Evolutionary conservation across 2,113 vertebrate genomes (phyloP).

Genomic region (Calyptommatus sinebrachiatus): DNA sequence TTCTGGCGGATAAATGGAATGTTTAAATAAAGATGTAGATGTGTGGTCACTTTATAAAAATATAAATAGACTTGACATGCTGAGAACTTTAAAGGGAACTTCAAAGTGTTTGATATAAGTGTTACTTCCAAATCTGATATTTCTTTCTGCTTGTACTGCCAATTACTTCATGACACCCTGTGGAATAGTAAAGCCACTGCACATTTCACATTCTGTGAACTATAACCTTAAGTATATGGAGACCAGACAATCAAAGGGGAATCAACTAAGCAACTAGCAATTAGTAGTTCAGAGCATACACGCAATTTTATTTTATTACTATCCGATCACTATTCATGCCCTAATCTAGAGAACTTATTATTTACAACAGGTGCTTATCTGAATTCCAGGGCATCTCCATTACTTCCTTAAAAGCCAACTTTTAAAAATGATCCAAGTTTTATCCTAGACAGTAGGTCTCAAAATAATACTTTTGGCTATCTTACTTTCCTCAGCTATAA

Average conservation of each 20-base stretch:
- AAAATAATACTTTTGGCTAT: constrained; percentile 71
- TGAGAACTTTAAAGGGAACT: constrained; percentile 62
- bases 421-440: constrained; percentile 69
- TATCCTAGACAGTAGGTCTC: constrained; percentile 74
- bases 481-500: constrained; percentile 68
- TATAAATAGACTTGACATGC: constrained; percentile 52
- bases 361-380: constrained; percentile 61
- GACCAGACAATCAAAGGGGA: constrained; percentile 36
- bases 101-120: constrained; percentile 49
- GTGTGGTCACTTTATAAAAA: constrained; percentile 48
- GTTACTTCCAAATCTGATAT: constrained; percentile 56
- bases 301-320: constrained; percentile 49
- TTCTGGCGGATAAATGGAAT: constrained; percentile 29
- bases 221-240: constrained; percentile 36
- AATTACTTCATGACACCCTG: constrained; percentile 81
- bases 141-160: constrained; percentile 40
- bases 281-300: constrained; percentile 50
- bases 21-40: background rate
- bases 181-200: constrained; percentile 70
- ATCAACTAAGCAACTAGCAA: background rate
- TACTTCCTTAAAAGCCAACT: constrained; percentile 74
- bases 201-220: constrained; percentile 38
- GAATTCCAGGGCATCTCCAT: constrained; percentile 70
- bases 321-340: constrained; percentile 56
- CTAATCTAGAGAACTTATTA: constrained; percentile 60